Evolutionary conservation across 2,113 vertebrate genomes (phyloP), one percentile per base, ranked within the genome.

Genomic region (Ia io): DNA sequence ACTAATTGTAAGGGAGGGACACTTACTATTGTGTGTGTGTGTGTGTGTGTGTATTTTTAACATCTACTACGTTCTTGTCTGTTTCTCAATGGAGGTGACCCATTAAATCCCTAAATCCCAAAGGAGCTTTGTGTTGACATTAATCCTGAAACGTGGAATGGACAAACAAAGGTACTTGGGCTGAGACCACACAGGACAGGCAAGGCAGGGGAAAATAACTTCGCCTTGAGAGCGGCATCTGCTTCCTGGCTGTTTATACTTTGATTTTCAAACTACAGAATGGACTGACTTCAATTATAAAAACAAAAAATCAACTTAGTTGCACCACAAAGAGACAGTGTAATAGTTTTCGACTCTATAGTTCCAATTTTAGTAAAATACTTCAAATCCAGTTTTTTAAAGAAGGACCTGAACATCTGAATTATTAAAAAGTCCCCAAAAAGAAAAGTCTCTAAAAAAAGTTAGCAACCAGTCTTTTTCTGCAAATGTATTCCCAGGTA

Each of bases 391-490:
- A 69, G 30, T 44, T 32, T 90, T 73, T 90, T 61, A 28, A 63
- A 63, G 51, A 23, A 96, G 10, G 61, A 28, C 53, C n/a, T 40
- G 14, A 87, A 42, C 40, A 91, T 67, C 18, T 88, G 51, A 65
- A 71, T 77, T 91, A 90, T 70, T 40, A 69, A 65, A 37, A 40
- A 70, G 44, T 70, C 44, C 47, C 4, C 23, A 65, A 51, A 53
- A 53, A 85, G 35, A 77, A 78, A 83, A 78, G 73, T 44, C 3
- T 88, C 56, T 71, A 42, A 93, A 92, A 93, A 94, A 95, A 91
- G 28, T 76, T 74, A 77, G 63, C 14, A 59, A n/a, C 23, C 4
- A 35, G 23, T 71, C 25, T 83, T 59, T 74, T 80, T 28, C 32
- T 69, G 32, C 8, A 47, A 92, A 65, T 71, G 10, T 76, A 78